These are phyloP conservation scores for Diprion similis DNA, from an alignment of 1,140 invertebrate genomes.

Conservation along the genomic window DNA sequence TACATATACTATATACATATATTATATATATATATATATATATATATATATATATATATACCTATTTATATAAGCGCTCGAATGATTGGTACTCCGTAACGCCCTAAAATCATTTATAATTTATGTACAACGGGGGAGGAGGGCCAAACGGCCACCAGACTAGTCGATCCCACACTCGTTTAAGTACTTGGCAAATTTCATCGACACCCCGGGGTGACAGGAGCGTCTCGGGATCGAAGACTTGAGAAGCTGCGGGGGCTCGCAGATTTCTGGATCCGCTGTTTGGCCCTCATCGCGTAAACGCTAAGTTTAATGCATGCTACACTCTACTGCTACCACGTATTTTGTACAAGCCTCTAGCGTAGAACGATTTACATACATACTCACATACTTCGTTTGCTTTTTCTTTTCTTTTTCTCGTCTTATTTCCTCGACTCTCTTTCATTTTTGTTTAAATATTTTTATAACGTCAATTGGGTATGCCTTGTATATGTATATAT, in stretches of 20 bases:
- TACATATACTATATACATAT: no score
- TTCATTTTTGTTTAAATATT: neutral
- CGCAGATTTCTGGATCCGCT: neutral
- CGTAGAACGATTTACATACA: slow-evolving; percentile 1
- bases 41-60: no score
- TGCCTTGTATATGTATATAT: neutral
- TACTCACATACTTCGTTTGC: neutral
- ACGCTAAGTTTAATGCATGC: neutral
- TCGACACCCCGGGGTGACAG: neutral
- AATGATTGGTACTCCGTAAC: neutral
- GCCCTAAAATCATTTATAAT: neutral
- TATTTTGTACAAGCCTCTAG: slow-evolving; percentile 7
- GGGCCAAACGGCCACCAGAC: neutral
- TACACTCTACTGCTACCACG: slow-evolving; percentile 4
- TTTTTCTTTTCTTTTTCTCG: neutral
- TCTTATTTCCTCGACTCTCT: neutral
- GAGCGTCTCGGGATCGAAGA: neutral
- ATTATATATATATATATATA: neutral
- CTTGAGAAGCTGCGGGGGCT: neutral
- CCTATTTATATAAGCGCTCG: neutral
- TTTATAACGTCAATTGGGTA: neutral
- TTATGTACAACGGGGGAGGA: slow-evolving; percentile 1
- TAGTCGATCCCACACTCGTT: neutral
- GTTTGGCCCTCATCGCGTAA: neutral
- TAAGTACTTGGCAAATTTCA: neutral